Percentiles rank a stretch among this genome's conserved stretches.
These are phyloP conservation scores for Cantharis rufa DNA, from an alignment of 2,888 invertebrate species.

Conservation along the genomic window DNA sequence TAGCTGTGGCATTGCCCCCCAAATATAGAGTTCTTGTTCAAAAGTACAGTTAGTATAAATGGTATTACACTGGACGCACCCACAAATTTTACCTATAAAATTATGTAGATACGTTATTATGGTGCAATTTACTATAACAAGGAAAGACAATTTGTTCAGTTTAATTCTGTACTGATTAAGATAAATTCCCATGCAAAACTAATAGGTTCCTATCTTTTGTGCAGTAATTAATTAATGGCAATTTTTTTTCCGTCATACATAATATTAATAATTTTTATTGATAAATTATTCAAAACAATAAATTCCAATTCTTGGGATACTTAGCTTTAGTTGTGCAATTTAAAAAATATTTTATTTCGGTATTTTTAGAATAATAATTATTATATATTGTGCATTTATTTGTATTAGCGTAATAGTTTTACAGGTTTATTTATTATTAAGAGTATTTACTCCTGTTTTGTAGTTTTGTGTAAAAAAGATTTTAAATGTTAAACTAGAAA, in stretches of 20 bases:
- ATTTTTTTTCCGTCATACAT: background rate
- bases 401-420: no score
- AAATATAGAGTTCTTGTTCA: background rate
- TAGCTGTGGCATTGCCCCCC: background rate
- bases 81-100: background rate
- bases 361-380: no score
- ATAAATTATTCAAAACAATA: background rate
- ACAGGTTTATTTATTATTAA: no score
- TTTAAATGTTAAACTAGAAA: no score
- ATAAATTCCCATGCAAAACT: background rate
- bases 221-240: background rate
- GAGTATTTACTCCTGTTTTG: no score
- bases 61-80: background rate
- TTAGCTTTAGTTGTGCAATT: background rate
- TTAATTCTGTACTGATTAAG: background rate
- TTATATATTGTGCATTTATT: no score
- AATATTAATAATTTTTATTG: background rate
- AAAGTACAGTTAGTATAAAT: background rate
- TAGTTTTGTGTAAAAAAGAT: no score
- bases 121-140: background rate
- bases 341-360: no score
- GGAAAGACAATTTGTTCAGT: background rate
- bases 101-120: background rate
- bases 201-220: background rate
- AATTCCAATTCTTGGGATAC: background rate